Evolutionary conservation across 2,888 invertebrate genomes (phyloP), one percentile per base, ranked within the genome.

Genomic region (Oscheius sp.): DNA sequence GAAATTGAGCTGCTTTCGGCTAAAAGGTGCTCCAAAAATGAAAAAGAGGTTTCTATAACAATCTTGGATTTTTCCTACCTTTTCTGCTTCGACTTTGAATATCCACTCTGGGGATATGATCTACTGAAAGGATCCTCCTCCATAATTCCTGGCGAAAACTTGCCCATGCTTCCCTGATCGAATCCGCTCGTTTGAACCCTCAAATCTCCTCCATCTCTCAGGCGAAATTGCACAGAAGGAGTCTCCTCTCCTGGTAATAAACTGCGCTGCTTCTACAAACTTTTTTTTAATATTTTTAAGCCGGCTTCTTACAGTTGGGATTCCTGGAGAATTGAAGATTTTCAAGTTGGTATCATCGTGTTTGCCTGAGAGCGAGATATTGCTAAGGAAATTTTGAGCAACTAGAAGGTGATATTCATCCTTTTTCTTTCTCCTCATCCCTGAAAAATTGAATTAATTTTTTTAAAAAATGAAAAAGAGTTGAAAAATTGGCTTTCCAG

Each of bases 311-410:
- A 53, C 52, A 6, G 15, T 8, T 6, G 8, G 10, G 3, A 39
- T n/a, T 12, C 75, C 75, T 27, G 70, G 69, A 23, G 70, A 20
- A 20, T 72, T 61, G 61, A 80, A 80, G n/a, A 80, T 76, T 70
- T 73, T 39, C 71, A 89, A 87, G 64, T 90, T 90, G 67, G 90
- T 90, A 75, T 88, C 88, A 23, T 83, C 91, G 88, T 92, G 92
- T 82, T 92, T 92, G 79, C 95, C 95, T 90, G 95, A 95, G 75
- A 96, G 90, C 75, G 95, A 94, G 87, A 96, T 96, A 89, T 95
- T 96, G 65, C 94, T 92, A 82, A 96, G 90, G 90, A 96, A 96
- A 86, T 93, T 93, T 86, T 95, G 91, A 82, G 96, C 96, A 87
- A 95, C 94, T 84, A 94, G 91, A 88, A 94, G 91, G 53, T 74